These are phyloP conservation scores for Syngnathus rostellatus DNA, from an alignment of 2,797 vertebrate species.

Conservation along the genomic window DNA sequence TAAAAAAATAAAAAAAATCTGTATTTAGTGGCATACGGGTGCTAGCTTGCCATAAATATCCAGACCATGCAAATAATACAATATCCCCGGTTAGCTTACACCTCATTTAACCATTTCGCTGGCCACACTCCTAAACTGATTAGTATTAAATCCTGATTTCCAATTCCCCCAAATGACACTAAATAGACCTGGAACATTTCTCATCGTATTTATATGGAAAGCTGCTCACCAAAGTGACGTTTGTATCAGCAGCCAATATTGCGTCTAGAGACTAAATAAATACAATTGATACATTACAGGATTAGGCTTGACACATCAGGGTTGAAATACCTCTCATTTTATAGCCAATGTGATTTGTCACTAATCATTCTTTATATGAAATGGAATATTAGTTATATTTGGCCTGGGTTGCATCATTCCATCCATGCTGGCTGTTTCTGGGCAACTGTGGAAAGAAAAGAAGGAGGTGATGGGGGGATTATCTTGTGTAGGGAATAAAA, in stretches of 20 bases:
- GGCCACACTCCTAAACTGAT: slow-evolving; percentile 31
- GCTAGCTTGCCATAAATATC: neutral
- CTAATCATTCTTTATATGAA: slow-evolving; percentile 38
- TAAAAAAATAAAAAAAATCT: no score
- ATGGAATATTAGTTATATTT: slow-evolving; percentile 35
- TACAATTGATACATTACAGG: slow-evolving; percentile 42
- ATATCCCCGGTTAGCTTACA: slow-evolving; percentile 25
- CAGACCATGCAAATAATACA: slow-evolving; percentile 22
- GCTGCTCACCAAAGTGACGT: slow-evolving; percentile 31
- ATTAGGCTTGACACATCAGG: slow-evolving; percentile 36
- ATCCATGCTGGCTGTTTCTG: slow-evolving; percentile 28
- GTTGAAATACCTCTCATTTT: slow-evolving; percentile 31
- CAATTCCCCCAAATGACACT: slow-evolving; percentile 33
- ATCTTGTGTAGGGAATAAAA: slow-evolving; percentile 5
- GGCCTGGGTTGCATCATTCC: slow-evolving; percentile 34
- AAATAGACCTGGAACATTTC: slow-evolving; percentile 32
- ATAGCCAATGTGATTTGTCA: slow-evolving; percentile 33
- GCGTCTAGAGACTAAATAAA: slow-evolving; percentile 32
- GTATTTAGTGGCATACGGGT: no score
- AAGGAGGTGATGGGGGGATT: slow-evolving; percentile 18
- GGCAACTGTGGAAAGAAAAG: slow-evolving; percentile 9
- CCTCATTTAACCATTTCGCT: slow-evolving; percentile 29
- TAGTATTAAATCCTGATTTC: slow-evolving; percentile 35
- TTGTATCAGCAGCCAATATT: slow-evolving; percentile 29
- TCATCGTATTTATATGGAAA: slow-evolving; percentile 32